Base-by-base conservation (phyloP, 2,888 invertebrate genomes). In the Rhorus exstirpatorius region DNA sequence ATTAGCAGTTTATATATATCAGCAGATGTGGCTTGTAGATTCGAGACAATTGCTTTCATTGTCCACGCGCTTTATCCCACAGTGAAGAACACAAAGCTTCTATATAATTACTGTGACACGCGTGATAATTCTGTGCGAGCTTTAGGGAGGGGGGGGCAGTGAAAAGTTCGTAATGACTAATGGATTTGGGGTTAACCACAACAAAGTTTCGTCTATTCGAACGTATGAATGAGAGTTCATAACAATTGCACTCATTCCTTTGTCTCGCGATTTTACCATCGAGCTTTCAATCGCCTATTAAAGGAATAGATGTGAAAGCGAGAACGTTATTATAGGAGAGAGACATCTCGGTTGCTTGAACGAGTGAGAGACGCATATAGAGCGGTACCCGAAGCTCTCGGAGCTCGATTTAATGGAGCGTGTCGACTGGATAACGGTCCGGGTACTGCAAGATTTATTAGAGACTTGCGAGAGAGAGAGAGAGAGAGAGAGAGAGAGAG, bases 351-450 rank as follows among this genome's bases (percentile, higher is more conserved):
- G 68, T 41, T 41, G 53, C 41, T 38, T 7, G 35, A 21, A 67
- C 19, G 51, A 67, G 44, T 51, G 51, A 41, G 79, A 35, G 14
- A 14, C 4, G 49, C 46, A 17, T 46, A 19, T 8, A 26, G 31
- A n/a, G 7, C n/a, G 6, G 3, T 7, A 8, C 31, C 31, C 3
- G 44, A 41, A 76, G 58, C 46, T 24, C 46, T 24, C 41, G 46
- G 51, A 44, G 38, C 63, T 83, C 86, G 85, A 89, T 90, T 90
- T 88, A 90, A 90, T 90, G 90, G 88, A 88, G 87, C 89, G 88
- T 87, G 86, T 86, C 84, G 86, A 86, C 87, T 84, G 86, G 90
- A 90, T 90, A 90, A 90, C 87, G 85, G 79, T 41, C 31, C 53
- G 74, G 76, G 83, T 83, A 85, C 85, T 85, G 84, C 75, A 83